Conservation (phyloP, 2,797 vertebrate species). For the Limnodromus scolopaceus region DNA sequence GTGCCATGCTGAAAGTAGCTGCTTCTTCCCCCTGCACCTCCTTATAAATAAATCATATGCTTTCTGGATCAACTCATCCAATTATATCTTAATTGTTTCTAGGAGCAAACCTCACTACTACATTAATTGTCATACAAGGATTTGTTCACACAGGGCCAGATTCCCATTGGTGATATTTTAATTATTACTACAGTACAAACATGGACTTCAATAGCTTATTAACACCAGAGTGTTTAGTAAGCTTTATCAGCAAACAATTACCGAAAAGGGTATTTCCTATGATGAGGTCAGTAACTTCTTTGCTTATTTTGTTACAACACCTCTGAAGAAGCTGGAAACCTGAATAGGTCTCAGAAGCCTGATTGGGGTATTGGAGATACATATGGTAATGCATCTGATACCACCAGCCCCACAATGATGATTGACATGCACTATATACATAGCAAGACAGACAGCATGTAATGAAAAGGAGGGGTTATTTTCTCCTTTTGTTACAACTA, state of each 20-base stretch:
- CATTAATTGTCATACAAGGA: constrained; percentile 52
- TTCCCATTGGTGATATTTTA: constrained; percentile 16
- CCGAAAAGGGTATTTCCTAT: neutral
- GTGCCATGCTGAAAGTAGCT: neutral
- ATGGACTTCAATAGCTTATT: neutral
- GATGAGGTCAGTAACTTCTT: neutral
- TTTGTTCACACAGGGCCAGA: constrained; percentile 8
- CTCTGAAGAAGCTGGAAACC: neutral
- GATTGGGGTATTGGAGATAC: neutral
- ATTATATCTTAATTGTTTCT: constrained; percentile 70
- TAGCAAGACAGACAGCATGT: neutral
- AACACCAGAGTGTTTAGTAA: neutral
- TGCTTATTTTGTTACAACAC: neutral
- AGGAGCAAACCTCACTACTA: constrained; percentile 54
- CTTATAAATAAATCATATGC: constrained; percentile 65
- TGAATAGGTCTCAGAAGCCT: neutral
- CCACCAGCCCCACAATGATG: neutral
- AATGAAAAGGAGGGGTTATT: neutral
- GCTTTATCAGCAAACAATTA: constrained; percentile 19
- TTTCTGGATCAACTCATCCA: constrained; percentile 67
- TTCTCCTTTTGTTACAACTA: neutral
- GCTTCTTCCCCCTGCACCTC: neutral
- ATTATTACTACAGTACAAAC: constrained; percentile 24
- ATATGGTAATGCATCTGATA: neutral
- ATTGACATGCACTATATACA: neutral